Conservation (phyloP, 2,888 invertebrate species). For the Drosophila phalerata region DNA sequence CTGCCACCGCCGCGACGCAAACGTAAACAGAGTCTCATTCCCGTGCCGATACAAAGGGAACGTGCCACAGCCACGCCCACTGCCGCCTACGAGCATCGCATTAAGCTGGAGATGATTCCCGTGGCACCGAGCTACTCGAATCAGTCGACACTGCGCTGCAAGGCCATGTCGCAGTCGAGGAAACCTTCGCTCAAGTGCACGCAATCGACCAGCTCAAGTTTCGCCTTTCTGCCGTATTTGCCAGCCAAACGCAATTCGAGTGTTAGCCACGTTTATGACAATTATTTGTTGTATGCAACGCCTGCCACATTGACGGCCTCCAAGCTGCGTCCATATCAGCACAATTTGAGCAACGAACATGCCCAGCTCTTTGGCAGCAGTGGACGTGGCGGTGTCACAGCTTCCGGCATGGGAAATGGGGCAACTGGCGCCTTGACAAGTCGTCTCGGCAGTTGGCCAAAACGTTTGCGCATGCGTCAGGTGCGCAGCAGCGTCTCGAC, state of each 20-base stretch:
- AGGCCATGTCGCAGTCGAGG: slow-evolving; percentile 45
- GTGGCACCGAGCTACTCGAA: slow-evolving; percentile 79
- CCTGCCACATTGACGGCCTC: slow-evolving; percentile 53
- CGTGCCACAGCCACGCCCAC: slow-evolving; percentile 51
- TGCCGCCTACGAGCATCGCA: slow-evolving; percentile 76
- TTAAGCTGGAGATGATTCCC: slow-evolving; percentile 75
- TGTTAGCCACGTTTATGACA: slow-evolving; percentile 84
- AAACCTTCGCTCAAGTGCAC: slow-evolving; percentile 78
- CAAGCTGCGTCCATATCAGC: slow-evolving; percentile 76
- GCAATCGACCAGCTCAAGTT: slow-evolving; percentile 83
- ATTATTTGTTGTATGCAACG: slow-evolving; percentile 82
- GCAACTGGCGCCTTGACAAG: slow-evolving; percentile 27
- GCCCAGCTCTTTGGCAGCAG: slow-evolving; percentile 72
- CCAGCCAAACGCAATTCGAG: slow-evolving; percentile 84
- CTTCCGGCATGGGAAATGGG: slow-evolving; percentile 5
- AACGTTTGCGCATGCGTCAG: slow-evolving; percentile 69
- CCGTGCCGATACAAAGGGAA: slow-evolving; percentile 65
- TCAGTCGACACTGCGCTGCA: slow-evolving; percentile 81
- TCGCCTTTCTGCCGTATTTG: slow-evolving; percentile 83
- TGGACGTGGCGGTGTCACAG: slow-evolving; percentile 16
- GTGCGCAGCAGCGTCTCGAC: slow-evolving; percentile 82
- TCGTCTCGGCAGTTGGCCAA: slow-evolving; percentile 63
- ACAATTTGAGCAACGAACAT: slow-evolving; percentile 80
- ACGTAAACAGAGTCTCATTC: slow-evolving; percentile 82
- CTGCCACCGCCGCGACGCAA: slow-evolving; percentile 84